Evolutionary conservation across 1,140 invertebrate species (phyloP), one percentile per base, ranked within the genome.

Genomic region (Physella acuta): DNA sequence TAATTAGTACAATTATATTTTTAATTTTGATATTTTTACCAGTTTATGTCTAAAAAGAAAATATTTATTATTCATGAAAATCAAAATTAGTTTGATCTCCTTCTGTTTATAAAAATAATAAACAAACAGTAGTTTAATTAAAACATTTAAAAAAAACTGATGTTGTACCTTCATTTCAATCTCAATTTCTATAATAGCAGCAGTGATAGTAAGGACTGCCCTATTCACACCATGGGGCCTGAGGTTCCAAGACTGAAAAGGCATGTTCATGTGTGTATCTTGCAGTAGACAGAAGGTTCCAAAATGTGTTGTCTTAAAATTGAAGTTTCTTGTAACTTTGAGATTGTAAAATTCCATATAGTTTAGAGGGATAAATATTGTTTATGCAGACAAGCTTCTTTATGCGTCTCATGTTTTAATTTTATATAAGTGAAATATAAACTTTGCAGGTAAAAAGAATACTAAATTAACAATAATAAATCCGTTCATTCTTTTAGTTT

Each of bases 241-340:
- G n/a, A 84, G 62, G 58, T 82, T 80, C 82, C 82, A 81, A 11
- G 80, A 82, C 75, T 84, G 83, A 75, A 85, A 86, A 1, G 85
- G 85, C 84, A 86, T 85, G 74, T 85, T 84, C 59, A 82, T 79
- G 63, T 85, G 83, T 5, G 78, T 68, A 69, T 86, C 84, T 66
- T 84, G 82, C 30, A 85, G 64, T 36, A 86, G 67, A 17, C 81
- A 78, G 71, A 85, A 75, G 20, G 77, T 80, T 14, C 81, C 82
- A 78, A 85, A 85, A 52, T 81, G 75, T 14, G 61, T 75, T 4
- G 79, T 82, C 71, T 83, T 83, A 73, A 86, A 85, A 24, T 73
- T 73, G 58, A 86, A 74, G n/a, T 66, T 75, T 39, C 78, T 72
- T n/a, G 66, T 14, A 67, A 77, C 36, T 44, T 44, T 44, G 39